Conservation (phyloP, 2,797 vertebrate species). For the Oryzias sinensis region DNA sequence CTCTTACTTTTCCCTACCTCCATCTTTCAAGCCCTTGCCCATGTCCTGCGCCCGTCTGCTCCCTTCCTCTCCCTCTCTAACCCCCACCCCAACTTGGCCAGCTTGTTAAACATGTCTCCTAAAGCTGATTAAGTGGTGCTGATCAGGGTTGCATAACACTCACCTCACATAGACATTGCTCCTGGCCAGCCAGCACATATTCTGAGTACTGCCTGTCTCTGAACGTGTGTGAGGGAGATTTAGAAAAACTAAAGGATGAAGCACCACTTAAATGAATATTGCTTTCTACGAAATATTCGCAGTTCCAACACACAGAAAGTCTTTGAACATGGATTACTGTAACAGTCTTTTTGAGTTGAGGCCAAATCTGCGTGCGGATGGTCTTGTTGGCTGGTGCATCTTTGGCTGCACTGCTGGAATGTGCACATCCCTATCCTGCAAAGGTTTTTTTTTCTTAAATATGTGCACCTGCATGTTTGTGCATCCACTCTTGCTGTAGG, state of each 20-base stretch:
- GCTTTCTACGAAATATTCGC: conserved; percentile 20
- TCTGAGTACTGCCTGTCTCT: conserved; percentile 30
- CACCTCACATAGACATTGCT: conserved; percentile 60
- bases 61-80: conserved; percentile 13
- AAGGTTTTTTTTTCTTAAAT: conserved; percentile 10
- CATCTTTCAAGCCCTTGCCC: conserved; percentile 9
- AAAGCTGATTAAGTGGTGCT: conserved; percentile 77
- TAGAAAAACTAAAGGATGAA: conserved; percentile 31
- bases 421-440: conserved; percentile 21
- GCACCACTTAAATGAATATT: conserved; percentile 44
- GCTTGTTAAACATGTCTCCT: conserved; percentile 73
- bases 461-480: conserved; percentile 4
- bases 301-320: conserved; percentile 6
- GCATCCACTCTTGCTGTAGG: conserved; percentile 5
- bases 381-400: conserved; percentile 23
- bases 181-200: conserved; percentile 39
- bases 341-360: conserved; percentile 22
- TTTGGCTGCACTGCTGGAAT: conserved; percentile 29
- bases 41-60: conserved; percentile 1
- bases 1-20: conserved; percentile 26
- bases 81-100: conserved; percentile 45
- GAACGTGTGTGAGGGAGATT: conserved; percentile 19
- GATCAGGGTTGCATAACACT: conserved; percentile 71
- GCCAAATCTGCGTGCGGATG: conserved; percentile 19
- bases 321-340: conserved; percentile 12